A percentile compares a stretch with the other conserved stretches of the same genome.
Conservation (phyloP, 2,113 vertebrate genomes). For the Xiphorhynchus elegans region DNA sequence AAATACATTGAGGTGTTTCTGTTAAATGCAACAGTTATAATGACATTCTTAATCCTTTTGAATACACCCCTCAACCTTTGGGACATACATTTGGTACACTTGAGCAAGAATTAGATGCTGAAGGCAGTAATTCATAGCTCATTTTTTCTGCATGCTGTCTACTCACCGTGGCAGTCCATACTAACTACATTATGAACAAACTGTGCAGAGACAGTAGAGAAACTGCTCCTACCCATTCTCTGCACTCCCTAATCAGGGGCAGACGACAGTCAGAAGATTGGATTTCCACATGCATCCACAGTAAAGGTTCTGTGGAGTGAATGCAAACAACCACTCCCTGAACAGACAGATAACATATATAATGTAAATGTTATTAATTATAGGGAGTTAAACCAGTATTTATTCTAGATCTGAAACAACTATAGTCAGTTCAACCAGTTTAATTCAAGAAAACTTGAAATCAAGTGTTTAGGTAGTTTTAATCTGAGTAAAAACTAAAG, state of each 20-base stretch:
- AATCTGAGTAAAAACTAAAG: neutral
- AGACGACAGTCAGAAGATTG: neutral
- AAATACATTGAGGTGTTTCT: neutral
- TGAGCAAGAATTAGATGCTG: neutral
- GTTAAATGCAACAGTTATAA: neutral
- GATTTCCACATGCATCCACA: neutral
- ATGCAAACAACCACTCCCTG: neutral
- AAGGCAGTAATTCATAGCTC: neutral
- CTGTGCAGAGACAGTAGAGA: neutral
- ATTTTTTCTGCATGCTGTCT: neutral
- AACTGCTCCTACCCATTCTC: neutral
- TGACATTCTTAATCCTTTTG: neutral
- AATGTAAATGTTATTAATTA: neutral
- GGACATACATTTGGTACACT: neutral
- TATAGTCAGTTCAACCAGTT: neutral
- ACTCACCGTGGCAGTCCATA: neutral
- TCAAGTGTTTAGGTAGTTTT: neutral
- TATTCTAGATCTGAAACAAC: neutral
- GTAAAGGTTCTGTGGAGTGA: neutral
- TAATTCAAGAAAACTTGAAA: neutral
- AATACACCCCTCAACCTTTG: neutral
- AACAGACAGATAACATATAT: neutral
- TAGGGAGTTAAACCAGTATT: neutral
- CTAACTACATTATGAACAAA: neutral
- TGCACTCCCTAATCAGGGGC: neutral